Conservation (phyloP, 2,888 invertebrate genomes). For the Holacanthella duospinosa region DNA sequence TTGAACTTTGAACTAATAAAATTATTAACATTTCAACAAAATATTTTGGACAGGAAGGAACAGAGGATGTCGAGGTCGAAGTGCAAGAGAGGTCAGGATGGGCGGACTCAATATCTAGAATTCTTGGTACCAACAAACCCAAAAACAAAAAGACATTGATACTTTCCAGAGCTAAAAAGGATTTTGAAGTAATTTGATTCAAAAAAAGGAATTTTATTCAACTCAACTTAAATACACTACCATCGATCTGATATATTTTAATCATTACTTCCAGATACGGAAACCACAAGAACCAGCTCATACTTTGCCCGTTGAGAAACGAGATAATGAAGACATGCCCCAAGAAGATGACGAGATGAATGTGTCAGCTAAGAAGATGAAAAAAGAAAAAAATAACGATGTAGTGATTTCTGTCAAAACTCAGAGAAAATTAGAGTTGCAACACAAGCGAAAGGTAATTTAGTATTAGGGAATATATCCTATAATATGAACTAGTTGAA, state of each 20-base stretch:
- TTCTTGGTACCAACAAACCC: slow-evolving; percentile 37
- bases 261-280: not conserved
- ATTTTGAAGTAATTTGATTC: slow-evolving; percentile 33
- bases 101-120: slow-evolving; percentile 41
- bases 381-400: slow-evolving; percentile 10
- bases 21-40: too few species aligned
- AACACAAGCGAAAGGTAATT: slow-evolving; percentile 28
- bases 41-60: too few species aligned
- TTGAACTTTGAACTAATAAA: too few species aligned
- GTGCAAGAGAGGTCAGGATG: slow-evolving; percentile 31
- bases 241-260: not conserved
- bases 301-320: not conserved
- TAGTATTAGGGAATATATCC: not conserved
- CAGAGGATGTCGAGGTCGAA: slow-evolving; percentile 2
- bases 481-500: slow-evolving; percentile 24
- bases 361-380: slow-evolving; percentile 13
- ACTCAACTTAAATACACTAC: not conserved
- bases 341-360: slow-evolving; percentile 16
- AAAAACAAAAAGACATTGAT: slow-evolving; percentile 39
- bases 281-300: not conserved
- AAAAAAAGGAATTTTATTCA: not conserved
- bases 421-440: slow-evolving; percentile 26
- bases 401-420: slow-evolving; percentile 17
- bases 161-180: slow-evolving; percentile 40
- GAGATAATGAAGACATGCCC: slow-evolving; percentile 15